A percentile compares a stretch with the other conserved stretches of the same genome.
Conservation (phyloP, 2,888 invertebrate genomes). For the Tupiocoris notatus region DNA sequence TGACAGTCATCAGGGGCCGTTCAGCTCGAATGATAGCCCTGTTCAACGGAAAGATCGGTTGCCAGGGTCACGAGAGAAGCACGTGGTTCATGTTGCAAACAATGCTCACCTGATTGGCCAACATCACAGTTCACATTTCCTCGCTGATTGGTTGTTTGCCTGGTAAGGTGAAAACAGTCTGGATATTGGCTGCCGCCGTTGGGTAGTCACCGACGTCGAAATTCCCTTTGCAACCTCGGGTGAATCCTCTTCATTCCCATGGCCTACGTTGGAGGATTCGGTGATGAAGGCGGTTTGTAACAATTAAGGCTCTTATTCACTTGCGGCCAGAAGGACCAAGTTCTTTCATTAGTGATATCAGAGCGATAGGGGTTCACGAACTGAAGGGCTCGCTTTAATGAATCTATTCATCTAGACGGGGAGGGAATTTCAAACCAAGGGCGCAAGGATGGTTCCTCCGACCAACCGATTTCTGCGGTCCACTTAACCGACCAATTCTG, state of each 20-base stretch:
- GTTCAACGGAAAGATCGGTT: too few species aligned
- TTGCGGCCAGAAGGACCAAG: constrained; percentile 20
- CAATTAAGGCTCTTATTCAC: constrained; percentile 31
- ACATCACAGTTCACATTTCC: constrained; percentile 10
- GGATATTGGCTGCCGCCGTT: too few species aligned
- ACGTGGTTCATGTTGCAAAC: too few species aligned
- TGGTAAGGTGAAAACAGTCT: too few species aligned
- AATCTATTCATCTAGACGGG: constrained; percentile 17
- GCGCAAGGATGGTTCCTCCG: constrained; percentile 4
- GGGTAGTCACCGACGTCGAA: too few species aligned
- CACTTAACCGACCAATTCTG: constrained; percentile 23
- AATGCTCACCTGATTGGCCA: constrained; percentile 19
- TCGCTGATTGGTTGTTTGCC: constrained; percentile 17
- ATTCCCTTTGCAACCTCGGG: background rate
- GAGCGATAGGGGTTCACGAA: background rate
- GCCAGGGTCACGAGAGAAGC: too few species aligned
- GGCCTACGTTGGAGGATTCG: background rate
- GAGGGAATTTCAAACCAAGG: too few species aligned
- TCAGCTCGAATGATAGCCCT: too few species aligned
- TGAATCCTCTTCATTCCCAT: too few species aligned
- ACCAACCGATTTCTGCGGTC: constrained; percentile 11
- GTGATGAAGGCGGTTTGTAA: background rate
- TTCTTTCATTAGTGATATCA: constrained; percentile 27
- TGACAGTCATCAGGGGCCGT: too few species aligned
- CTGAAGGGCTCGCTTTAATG: constrained; percentile 18